Base-by-base conservation (phyloP, 2,113 vertebrate species). In the Pipa parva region DNA sequence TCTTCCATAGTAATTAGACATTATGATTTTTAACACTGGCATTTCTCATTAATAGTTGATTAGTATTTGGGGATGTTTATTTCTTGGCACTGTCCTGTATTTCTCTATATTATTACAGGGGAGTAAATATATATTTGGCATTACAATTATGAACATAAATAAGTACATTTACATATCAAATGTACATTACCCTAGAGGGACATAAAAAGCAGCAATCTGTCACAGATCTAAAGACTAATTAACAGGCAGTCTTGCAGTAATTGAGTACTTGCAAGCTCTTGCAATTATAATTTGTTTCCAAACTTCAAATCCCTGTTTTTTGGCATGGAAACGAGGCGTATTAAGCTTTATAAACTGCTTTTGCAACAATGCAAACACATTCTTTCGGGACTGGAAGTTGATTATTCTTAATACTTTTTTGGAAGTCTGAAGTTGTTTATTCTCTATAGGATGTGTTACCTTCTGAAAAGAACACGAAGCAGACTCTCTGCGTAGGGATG, bases 401-500 rank as follows among this genome's bases (percentile, higher is more conserved):
- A 22, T 49, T 24, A 22, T 49, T 49, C 46, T 7, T 11, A 22
- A 22, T 49, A 22, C 21, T 49, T 21, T 49, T 22, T 24, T 49
- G 18, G 39, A 15, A n/a, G 39, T 42, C 39, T 22, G 1, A 22
- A 13, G 46, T 7, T 21, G 46, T 49, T 49, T 49, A 22, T 13
- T 10, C 10, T 8, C 46, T 11, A 49, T 49, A 24, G 21, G 21
- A 49, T 49, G 20, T 7, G 21, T 28, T 55, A 51, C 11, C 15
- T 64, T 42, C 7, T 26, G 17, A 33, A 48, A 65, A 33, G 18
- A 56, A 66, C 15, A 65, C 24, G 50, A 22, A 17, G 39, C 42
- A 67, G 63, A 67, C 45, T 57, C 13, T 58, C 13, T 58, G 27
- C 27, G 28, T 49, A 49, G 55, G 29, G 45, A 59, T 39, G 18